Conservation (phyloP, 1,140 invertebrate species). For the Papilio glaucus region DNA sequence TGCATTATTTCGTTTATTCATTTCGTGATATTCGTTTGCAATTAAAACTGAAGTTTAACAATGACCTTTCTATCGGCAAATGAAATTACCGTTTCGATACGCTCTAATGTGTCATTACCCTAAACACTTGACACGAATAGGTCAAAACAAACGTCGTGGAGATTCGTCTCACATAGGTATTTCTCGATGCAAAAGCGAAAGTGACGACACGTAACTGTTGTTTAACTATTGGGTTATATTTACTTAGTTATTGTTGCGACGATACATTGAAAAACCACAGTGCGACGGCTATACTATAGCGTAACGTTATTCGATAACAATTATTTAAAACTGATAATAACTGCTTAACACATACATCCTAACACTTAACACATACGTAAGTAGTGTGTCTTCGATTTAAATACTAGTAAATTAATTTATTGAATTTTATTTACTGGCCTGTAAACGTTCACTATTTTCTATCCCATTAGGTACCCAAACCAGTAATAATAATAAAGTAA, state of each 20-base stretch:
- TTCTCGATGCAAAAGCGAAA: conserved; percentile 43
- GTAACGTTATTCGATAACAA: background rate
- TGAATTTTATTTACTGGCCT: background rate
- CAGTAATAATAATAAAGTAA: too few relatives aligned
- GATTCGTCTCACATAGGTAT: conserved; percentile 52
- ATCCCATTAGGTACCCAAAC: too few relatives aligned
- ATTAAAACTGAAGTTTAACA: conserved; percentile 7
- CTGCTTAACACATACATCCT: background rate
- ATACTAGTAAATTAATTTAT: background rate
- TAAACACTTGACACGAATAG: conserved; percentile 18
- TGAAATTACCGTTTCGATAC: conserved; percentile 12
- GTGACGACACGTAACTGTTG: conserved; percentile 42
- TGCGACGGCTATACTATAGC: background rate
- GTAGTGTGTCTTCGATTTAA: background rate
- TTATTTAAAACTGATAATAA: conserved; percentile 8
- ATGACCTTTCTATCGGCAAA: background rate
- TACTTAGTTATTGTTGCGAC: conserved; percentile 16
- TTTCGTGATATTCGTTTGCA: background rate
- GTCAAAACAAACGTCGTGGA: conserved; percentile 45
- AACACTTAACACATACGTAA: background rate
- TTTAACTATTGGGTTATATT: conserved; percentile 35
- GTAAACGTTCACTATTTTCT: too few relatives aligned
- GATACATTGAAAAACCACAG: background rate
- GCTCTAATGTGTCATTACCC: conserved; percentile 27
- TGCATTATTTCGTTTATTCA: background rate